phyloP scores from a whole-genome alignment of 2,113 vertebrate genomes.

The Burhinus oedicnemus region DNA sequence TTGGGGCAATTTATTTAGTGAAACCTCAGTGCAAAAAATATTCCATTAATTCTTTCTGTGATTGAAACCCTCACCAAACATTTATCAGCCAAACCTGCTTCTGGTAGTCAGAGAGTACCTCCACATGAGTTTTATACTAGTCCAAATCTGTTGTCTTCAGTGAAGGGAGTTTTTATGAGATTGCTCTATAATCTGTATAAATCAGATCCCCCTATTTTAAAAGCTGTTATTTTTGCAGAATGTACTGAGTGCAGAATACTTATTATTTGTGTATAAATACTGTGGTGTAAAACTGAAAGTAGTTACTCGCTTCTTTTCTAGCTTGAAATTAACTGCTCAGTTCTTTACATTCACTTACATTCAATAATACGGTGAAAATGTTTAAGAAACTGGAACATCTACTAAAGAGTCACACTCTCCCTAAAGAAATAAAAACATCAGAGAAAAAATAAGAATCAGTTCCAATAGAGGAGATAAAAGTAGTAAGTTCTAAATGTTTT shows the following conservation, averaged over 20 bases:
- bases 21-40: background rate
- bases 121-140: background rate
- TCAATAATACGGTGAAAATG: background rate
- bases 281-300: background rate
- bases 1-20: background rate
- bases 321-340: background rate
- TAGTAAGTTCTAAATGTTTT: background rate
- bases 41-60: background rate
- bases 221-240: background rate
- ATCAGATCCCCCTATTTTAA: background rate
- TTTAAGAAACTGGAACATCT: background rate
- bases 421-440: background rate
- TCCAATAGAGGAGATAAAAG: background rate
- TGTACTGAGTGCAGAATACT: background rate
- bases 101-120: background rate
- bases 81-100: background rate
- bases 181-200: background rate
- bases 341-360: background rate
- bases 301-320: background rate
- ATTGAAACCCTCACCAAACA: background rate
- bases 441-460: background rate
- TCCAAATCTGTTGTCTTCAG: background rate
- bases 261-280: background rate
- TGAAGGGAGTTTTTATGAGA: background rate
- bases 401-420: background rate